These are phyloP conservation scores for Nyctibius bracteatus DNA, from an alignment of 2,113 vertebrate genomes.

Conservation along the genomic window DNA sequence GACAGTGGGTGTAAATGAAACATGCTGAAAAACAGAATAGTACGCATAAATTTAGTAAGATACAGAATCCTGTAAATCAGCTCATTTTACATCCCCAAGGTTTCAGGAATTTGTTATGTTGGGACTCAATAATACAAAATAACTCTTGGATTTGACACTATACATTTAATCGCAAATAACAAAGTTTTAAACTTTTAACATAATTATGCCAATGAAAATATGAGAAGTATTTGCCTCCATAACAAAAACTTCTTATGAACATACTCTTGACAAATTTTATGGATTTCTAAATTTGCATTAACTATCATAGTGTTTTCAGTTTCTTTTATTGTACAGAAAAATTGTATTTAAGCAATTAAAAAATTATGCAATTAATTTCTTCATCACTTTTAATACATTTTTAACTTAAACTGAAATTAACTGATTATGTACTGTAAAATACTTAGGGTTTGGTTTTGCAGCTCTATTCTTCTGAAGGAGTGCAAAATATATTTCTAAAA, in stretches of 20 bases:
- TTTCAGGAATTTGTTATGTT: neutral
- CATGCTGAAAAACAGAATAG: neutral
- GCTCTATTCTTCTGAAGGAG: neutral
- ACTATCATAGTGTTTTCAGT: neutral
- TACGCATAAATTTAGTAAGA: neutral
- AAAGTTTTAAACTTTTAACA: neutral
- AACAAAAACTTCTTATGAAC: neutral
- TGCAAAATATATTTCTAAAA: neutral
- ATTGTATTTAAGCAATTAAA: neutral
- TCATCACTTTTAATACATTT: neutral
- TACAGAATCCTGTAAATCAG: neutral
- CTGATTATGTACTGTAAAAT: neutral
- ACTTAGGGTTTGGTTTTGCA: neutral
- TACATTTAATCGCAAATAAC: neutral
- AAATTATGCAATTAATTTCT: neutral
- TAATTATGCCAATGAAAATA: neutral
- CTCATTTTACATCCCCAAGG: neutral
- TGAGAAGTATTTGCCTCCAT: neutral
- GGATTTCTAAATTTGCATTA: neutral
- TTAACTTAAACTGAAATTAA: neutral
- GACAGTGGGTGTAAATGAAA: neutral
- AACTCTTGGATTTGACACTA: neutral
- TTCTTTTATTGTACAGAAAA: neutral
- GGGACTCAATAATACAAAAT: neutral
- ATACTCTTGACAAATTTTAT: neutral